Percentiles rank a stretch among this genome's conserved stretches.
Conservation (phyloP, 35 echinoderm and acorn worm genomes). For the Ophioderma brevispina region DNA sequence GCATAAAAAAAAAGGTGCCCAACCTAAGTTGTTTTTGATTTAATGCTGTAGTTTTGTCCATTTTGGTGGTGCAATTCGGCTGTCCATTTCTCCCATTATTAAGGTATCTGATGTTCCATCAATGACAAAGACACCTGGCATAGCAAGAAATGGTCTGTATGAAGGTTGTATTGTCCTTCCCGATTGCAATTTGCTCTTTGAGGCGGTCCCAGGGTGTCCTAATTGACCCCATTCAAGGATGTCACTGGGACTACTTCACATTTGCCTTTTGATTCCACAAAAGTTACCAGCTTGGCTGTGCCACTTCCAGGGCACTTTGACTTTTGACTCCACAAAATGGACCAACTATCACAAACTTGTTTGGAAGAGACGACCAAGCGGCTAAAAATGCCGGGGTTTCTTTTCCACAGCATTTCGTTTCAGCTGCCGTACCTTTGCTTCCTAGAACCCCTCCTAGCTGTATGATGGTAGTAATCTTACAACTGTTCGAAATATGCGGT, state of each 20-base stretch:
- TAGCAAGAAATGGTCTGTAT: not conserved
- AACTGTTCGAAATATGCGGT: not conserved
- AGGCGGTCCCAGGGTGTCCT: not conserved
- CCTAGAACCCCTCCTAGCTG: not conserved
- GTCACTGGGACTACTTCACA: too few species aligned
- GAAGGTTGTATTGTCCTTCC: not conserved
- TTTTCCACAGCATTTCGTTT: not conserved
- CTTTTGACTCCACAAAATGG: not conserved
- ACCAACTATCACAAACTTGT: not conserved
- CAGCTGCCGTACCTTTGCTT: not conserved
- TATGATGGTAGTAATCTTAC: not conserved
- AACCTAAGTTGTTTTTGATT: not conserved
- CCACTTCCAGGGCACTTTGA: not conserved
- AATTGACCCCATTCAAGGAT: not conserved
- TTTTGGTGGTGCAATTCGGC: not conserved
- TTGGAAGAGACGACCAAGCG: not conserved
- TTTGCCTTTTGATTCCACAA: not conserved
- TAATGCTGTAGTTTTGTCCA: not conserved
- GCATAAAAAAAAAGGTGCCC: not conserved
- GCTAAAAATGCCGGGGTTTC: not conserved
- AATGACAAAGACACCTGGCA: not conserved
- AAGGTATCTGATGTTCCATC: not conserved
- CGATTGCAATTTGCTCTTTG: not conserved
- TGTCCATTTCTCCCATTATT: not conserved
- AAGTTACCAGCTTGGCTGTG: not conserved